Evolutionary conservation across 2,797 vertebrate genomes (phyloP).

Genomic region (Spondyliosoma cantharus): DNA sequence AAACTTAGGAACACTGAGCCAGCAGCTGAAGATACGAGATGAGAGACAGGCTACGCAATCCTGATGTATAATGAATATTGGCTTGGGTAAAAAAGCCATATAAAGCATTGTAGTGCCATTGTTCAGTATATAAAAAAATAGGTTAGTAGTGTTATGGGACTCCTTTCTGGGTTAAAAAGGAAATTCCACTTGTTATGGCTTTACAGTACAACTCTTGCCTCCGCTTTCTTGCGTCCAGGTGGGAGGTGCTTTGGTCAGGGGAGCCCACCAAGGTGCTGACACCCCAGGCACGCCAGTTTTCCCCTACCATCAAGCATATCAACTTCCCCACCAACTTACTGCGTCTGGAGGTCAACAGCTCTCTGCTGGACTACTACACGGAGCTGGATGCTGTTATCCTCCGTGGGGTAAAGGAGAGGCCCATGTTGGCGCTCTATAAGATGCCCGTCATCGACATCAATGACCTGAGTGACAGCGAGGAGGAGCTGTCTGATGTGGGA

Average conservation of each 20-base stretch:
- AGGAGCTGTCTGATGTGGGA: slow-evolving; percentile 87
- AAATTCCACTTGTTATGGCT: not conserved
- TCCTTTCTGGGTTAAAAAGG: not conserved
- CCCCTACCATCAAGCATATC: slow-evolving; percentile 94
- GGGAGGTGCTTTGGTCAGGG: slow-evolving; percentile 97
- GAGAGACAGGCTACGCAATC: not conserved
- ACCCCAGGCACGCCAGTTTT: slow-evolving; percentile 95
- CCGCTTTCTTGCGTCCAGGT: slow-evolving; percentile 76
- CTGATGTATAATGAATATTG: not conserved
- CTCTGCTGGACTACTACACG: slow-evolving; percentile 96
- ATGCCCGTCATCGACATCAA: slow-evolving; percentile 91
- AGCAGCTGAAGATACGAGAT: slow-evolving; percentile 7
- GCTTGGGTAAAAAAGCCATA: not conserved
- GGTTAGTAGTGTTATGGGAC: not conserved
- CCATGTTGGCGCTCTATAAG: slow-evolving; percentile 91
- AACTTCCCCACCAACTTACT: slow-evolving; percentile 96
- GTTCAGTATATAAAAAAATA: not conserved
- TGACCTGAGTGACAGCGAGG: slow-evolving; percentile 93
- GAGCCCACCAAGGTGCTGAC: slow-evolving; percentile 90
- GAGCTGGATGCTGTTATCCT: slow-evolving; percentile 97
- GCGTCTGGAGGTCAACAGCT: slow-evolving; percentile 96
- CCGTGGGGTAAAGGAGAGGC: slow-evolving; percentile 92
- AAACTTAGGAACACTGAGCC: slow-evolving; percentile 5
- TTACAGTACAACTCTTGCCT: not conserved
- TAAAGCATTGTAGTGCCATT: not conserved